Conservation (phyloP, 1,140 invertebrate species). For the Colletes latitarsis region DNA sequence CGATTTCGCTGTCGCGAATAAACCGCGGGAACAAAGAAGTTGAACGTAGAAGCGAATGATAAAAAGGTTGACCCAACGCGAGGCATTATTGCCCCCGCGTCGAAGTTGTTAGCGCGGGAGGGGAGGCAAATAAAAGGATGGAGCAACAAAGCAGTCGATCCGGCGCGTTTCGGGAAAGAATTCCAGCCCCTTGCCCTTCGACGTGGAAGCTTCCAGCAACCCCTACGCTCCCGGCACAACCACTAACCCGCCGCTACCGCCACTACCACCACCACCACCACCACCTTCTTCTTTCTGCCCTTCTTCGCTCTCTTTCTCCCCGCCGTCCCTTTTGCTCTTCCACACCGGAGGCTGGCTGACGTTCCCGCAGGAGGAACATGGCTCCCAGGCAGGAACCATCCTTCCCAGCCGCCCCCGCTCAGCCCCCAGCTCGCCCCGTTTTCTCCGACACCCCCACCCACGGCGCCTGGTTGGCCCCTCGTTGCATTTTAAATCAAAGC, state of each 20-base stretch:
- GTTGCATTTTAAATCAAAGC: slow-evolving; percentile 82
- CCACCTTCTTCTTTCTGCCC: slow-evolving; percentile 50
- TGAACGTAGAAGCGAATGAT: slow-evolving; percentile 1
- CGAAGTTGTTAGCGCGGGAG: slow-evolving; percentile 1
- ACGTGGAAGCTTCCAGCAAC: slow-evolving; percentile 35
- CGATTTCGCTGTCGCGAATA: slow-evolving; percentile 17
- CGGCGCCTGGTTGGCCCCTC: slow-evolving; percentile 71
- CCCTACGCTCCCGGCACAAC: slow-evolving; percentile 33
- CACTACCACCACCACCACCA: slow-evolving; percentile 3
- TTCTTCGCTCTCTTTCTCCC: slow-evolving; percentile 54
- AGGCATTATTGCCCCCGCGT: slow-evolving; percentile 56
- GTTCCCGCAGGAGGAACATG: slow-evolving; percentile 70
- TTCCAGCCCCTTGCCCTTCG: slow-evolving; percentile 26
- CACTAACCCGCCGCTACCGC: neutral
- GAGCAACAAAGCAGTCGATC: slow-evolving; percentile 56
- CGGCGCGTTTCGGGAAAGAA: slow-evolving; percentile 55
- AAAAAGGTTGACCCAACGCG: slow-evolving; percentile 59
- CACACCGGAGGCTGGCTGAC: slow-evolving; percentile 58
- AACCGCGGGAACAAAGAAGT: slow-evolving; percentile 40
- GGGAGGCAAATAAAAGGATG: slow-evolving; percentile 44
- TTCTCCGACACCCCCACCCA: slow-evolving; percentile 55
- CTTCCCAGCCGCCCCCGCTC: slow-evolving; percentile 54
- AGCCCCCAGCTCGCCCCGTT: slow-evolving; percentile 57
- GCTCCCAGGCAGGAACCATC: slow-evolving; percentile 67
- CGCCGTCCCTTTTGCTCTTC: slow-evolving; percentile 41